Conservation (phyloP, 2,797 vertebrate species). For the Lophura swinhoii region DNA sequence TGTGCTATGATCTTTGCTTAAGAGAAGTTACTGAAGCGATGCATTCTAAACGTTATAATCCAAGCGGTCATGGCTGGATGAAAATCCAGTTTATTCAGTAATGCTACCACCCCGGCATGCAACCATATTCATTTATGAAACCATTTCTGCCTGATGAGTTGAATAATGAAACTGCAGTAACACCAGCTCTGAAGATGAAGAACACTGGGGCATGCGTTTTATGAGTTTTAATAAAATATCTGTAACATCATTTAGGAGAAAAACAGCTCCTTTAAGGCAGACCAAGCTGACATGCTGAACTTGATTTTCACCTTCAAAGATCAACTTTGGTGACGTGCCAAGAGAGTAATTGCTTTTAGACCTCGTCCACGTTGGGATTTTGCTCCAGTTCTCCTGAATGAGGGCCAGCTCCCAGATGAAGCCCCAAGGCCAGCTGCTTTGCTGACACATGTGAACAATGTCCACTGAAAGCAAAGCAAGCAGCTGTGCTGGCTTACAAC, state of each 20-base stretch:
- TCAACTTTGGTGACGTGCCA: not conserved
- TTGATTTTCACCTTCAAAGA: not conserved
- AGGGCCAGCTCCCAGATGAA: not conserved
- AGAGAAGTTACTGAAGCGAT: slow-evolving; percentile 3
- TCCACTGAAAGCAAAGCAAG: not conserved
- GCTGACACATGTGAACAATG: fast-evolving
- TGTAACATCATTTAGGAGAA: not conserved
- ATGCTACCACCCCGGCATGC: not conserved
- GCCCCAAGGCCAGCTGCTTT: not conserved
- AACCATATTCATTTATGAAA: not conserved
- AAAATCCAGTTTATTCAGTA: slow-evolving; percentile 13
- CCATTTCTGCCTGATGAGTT: slow-evolving; percentile 16
- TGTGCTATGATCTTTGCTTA: slow-evolving; percentile 41
- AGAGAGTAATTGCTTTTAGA: not conserved
- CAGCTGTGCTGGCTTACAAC: not conserved
- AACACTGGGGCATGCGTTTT: not conserved
- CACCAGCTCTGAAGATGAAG: not conserved
- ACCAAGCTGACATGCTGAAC: not conserved
- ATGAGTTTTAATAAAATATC: not conserved
- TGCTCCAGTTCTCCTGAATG: not conserved
- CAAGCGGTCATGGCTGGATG: not conserved
- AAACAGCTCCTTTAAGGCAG: not conserved
- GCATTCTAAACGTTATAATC: slow-evolving; percentile 28
- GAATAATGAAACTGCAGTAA: not conserved
- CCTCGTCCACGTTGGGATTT: not conserved